Conservation (phyloP, 2,797 vertebrate species). For the Acanthiza pusilla region DNA sequence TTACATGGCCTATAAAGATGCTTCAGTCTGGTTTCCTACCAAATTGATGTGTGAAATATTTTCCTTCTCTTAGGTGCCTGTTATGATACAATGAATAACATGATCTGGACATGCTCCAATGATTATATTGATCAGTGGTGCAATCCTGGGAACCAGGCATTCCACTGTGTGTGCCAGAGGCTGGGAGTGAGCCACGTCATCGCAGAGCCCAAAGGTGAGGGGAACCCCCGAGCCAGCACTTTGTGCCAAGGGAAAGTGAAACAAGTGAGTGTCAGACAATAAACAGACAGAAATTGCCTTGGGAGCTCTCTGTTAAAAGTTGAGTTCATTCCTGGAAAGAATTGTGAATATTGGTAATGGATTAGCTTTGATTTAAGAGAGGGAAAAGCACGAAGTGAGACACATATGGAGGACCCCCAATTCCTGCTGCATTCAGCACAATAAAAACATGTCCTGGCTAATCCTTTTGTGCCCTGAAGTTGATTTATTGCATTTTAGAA, state of each 20-base stretch:
- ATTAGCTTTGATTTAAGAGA: neutral
- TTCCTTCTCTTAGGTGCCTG: slow-evolving; percentile 82
- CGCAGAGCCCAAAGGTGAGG: slow-evolving; percentile 90
- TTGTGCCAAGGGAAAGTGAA: neutral
- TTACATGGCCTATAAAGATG: neutral
- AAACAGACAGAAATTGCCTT: neutral
- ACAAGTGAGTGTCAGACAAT: neutral
- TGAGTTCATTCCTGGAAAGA: neutral
- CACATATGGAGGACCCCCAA: neutral
- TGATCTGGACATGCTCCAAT: slow-evolving; percentile 98
- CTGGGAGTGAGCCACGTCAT: slow-evolving; percentile 94
- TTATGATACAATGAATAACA: slow-evolving; percentile 95
- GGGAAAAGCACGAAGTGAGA: neutral
- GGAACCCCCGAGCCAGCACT: neutral
- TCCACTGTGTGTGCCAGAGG: slow-evolving; percentile 96
- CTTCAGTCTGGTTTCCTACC: neutral
- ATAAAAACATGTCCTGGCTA: neutral
- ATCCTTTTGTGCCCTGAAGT: neutral
- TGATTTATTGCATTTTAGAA: neutral
- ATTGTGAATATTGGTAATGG: neutral
- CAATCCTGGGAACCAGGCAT: slow-evolving; percentile 97
- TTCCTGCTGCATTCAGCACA: neutral
- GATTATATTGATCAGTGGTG: slow-evolving; percentile 99
- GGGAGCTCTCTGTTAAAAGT: neutral
- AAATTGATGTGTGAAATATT: neutral